Evolutionary conservation across 2,888 invertebrate species (phyloP).

Genomic region (Cheilosia variabilis): DNA sequence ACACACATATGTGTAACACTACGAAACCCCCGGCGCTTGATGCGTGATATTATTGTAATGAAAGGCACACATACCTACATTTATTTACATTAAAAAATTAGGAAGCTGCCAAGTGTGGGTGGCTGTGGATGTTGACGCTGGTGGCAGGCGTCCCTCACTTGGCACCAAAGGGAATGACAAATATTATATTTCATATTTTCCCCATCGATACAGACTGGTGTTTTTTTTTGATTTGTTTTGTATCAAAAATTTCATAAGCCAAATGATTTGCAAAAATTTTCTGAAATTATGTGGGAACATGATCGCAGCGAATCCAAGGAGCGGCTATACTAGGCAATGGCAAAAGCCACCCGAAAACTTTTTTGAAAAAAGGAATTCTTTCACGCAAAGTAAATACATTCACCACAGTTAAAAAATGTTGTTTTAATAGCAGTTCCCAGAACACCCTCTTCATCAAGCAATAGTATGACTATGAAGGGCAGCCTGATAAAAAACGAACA

Average conservation of each 20-base stretch:
- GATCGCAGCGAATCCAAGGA: slow-evolving; percentile 32
- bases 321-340: slow-evolving; percentile 33
- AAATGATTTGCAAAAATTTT: slow-evolving; percentile 12
- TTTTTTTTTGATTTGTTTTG: background rate
- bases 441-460: slow-evolving; percentile 5
- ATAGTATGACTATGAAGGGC: slow-evolving; percentile 41
- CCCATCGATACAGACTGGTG: slow-evolving; percentile 26
- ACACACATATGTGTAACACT: slow-evolving; percentile 14
- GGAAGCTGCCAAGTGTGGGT: slow-evolving; percentile 62
- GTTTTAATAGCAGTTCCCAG: slow-evolving; percentile 30
- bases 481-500: slow-evolving; percentile 20
- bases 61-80: slow-evolving; percentile 61
- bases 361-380: slow-evolving; percentile 23
- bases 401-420: slow-evolving; percentile 16
- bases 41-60: slow-evolving; percentile 65
- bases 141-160: slow-evolving; percentile 1
- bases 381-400: slow-evolving; percentile 41
- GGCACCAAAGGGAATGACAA: slow-evolving; percentile 27
- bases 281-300: slow-evolving; percentile 49
- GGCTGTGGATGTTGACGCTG: background rate
- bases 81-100: slow-evolving; percentile 73
- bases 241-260: slow-evolving; percentile 29
- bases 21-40: slow-evolving; percentile 4
- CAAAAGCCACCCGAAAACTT: slow-evolving; percentile 49
- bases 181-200: slow-evolving; percentile 52